Evolutionary conservation across 2,113 vertebrate species (phyloP).

Genomic region (Xenopus laevis): DNA sequence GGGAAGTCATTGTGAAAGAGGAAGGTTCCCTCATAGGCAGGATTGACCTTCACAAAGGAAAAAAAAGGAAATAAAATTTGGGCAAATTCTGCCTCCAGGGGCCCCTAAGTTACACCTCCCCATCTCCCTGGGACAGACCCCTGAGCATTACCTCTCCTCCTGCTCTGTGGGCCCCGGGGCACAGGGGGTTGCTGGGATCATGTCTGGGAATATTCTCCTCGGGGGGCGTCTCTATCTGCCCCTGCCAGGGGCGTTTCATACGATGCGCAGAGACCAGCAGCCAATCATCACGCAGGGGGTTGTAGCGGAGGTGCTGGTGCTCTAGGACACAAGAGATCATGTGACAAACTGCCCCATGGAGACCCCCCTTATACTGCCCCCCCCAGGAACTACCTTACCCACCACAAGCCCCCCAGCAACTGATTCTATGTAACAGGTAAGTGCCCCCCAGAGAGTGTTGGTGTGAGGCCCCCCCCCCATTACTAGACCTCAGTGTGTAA

Average conservation of each 20-base stretch:
- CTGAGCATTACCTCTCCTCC: conserved; percentile 73
- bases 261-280: conserved; percentile 94
- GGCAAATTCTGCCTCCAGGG: conserved; percentile 7
- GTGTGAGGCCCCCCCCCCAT: no score
- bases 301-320: conserved; percentile 90
- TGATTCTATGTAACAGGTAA: no score
- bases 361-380: no score
- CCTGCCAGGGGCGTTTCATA: conserved; percentile 91
- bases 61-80: neutral
- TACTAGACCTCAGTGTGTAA: no score
- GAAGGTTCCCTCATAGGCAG: conserved; percentile 80
- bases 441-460: no score
- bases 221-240: conserved; percentile 82
- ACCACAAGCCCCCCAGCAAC: no score
- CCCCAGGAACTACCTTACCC: no score
- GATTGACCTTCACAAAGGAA: conserved; percentile 73
- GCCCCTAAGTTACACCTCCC: no score
- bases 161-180: conserved; percentile 80
- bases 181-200: conserved; percentile 84
- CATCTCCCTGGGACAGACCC: no score
- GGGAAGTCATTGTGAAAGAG: conserved; percentile 95
- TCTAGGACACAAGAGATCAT: conserved; percentile 62
- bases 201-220: conserved; percentile 72
- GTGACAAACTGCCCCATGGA: no score
- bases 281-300: conserved; percentile 89